Evolutionary conservation across 2,888 invertebrate species (phyloP), one percentile per base, ranked within the genome.

Genomic region (Steinernema scapterisci): DNA sequence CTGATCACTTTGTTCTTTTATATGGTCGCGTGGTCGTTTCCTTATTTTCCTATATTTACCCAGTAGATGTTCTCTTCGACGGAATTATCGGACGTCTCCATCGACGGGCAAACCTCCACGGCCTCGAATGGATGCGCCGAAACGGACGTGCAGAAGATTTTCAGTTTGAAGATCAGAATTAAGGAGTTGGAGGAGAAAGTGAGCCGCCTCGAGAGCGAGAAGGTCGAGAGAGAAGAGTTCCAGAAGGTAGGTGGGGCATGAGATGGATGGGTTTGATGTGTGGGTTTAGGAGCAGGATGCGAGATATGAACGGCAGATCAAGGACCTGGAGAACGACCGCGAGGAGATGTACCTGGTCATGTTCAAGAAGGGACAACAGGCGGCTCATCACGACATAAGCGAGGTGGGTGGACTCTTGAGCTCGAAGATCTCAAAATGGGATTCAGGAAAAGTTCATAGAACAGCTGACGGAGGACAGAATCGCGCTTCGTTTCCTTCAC

Each of bases 401-500:
- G 83, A 84, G 71, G 81, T 80, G 11, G 21, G 73, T 13, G n/a
- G 43, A 3, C 5, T 19, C 9, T 1, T 16, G 13, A 19, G n/a
- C 19, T 63, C 16, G 16, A 31, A 1, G 38, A 38, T 38, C 21
- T 19, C 21, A 3, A 71, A 16, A 19, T 11, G n/a, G 19, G 1
- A 46, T 83, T 71, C 73, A 81, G 80, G 82, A 82, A 3, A 71
- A 73, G 19, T 71, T 75, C 70, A 52, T 82, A n/a, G 87, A 85
- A 56, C 79, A 80, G 38, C 78, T 85, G 74, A 84, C 86, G 75
- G 94, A 95, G 89, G 94, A 95, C n/a, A 94, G 94, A 89, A 92
- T 95, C 81, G 94, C 94, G 25, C 90, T 95, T 86, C 94, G 94
- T 89, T 95, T 95, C 90, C 91, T 95, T 79, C 95, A 94, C 89